These are phyloP conservation scores for Parus major DNA, from an alignment of 2,113 vertebrate genomes.

Conservation along the genomic window DNA sequence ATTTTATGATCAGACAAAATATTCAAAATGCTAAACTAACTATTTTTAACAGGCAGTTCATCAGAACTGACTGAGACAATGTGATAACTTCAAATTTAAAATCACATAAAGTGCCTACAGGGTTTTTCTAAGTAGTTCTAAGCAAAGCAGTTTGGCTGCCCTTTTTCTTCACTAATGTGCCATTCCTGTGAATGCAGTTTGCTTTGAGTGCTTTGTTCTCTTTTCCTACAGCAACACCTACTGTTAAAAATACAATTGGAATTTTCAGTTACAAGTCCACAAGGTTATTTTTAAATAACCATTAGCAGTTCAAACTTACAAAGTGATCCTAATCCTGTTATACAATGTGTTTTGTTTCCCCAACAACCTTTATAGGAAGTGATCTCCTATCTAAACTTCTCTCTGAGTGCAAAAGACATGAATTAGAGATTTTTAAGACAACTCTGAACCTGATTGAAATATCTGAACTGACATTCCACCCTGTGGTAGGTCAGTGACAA, in stretches of 20 bases:
- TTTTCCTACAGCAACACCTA: conserved; percentile 59
- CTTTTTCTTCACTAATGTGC: not conserved
- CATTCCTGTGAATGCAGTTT: not conserved
- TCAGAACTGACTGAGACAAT: not conserved
- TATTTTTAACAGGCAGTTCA: not conserved
- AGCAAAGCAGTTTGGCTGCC: not conserved
- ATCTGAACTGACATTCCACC: not conserved
- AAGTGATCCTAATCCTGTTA: conserved; percentile 55
- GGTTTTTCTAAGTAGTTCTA: not conserved
- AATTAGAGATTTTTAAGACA: conserved; percentile 27
- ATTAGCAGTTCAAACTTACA: not conserved
- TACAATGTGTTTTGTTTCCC: conserved; percentile 42
- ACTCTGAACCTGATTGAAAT: conserved; percentile 2
- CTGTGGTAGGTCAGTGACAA: not conserved
- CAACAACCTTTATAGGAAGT: not conserved
- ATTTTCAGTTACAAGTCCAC: not conserved
- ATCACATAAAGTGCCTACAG: not conserved
- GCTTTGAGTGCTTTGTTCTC: not conserved
- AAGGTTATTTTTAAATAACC: conserved; percentile 33
- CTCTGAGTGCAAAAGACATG: not conserved
- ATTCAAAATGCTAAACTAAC: not conserved
- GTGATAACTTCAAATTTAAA: not conserved
- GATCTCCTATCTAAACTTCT: not conserved
- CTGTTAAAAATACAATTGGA: conserved; percentile 51
- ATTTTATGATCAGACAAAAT: not conserved